Base-by-base conservation (phyloP, 2,113 vertebrate species). In the Chaetura pelagica region DNA sequence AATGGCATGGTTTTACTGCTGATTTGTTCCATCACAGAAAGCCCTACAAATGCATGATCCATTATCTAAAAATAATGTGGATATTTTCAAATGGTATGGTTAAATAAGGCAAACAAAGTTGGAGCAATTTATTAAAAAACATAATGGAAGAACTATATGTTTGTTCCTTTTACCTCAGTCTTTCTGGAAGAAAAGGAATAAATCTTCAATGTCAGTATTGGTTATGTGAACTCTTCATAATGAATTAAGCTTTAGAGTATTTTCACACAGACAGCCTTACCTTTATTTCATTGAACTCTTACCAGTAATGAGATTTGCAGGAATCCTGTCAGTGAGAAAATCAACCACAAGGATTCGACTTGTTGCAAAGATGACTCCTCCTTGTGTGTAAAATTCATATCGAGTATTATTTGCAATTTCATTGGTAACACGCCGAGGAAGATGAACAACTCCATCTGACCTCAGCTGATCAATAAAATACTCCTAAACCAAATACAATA, bases 301-400 rank as follows among this genome's bases (percentile, higher is more conserved):
- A 99, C 99, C 99, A 2, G 99, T 98, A 94, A 99, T 98, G 73
- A 99, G 98, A 91, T 99, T 98, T 76, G 99, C 98, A 78, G 99
- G 99, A 97, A 99, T 99, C 88, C 99, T 98, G 86, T 99, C 98
- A 0, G 99, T 99, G 88, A 99, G 98, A 92, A 99, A 99, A 97
- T 99, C 99, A 18, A 99, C 99, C 94, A 99, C 99, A 72, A 99
- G 98, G 94, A 99, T 99, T 58, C 99, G 98, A 86, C 99, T 99
- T 73, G 99, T 99, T 85, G 99, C 99, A 94, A 99, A 99, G 91
- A 99, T 97, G 30, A 99, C 98, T 5, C 99, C 99, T 29, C 99
- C 99, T 86, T 98, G 98, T 0, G 99, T 99, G 97, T 99, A 99
- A 17, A 99, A 99, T 7, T 98, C 97, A 6, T 99, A 99, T 3